Evolutionary conservation across 2,888 invertebrate species (phyloP).

Genomic region (Crocallis elinguaria): DNA sequence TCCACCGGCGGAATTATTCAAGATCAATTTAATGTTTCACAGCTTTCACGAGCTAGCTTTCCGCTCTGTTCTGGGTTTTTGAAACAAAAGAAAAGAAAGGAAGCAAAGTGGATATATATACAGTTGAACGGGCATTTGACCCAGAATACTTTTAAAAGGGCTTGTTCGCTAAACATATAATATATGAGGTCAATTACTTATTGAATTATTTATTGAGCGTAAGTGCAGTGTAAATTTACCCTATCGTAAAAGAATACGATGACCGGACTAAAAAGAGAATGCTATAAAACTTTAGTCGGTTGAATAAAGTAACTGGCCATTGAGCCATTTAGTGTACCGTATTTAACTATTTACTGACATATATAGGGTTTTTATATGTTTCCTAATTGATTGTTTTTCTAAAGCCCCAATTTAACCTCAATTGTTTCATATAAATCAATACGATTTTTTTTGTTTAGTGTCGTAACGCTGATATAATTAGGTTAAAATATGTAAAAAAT

Average conservation of each 20-base stretch:
- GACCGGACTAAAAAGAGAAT: constrained; percentile 33
- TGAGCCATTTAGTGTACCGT: constrained; percentile 30
- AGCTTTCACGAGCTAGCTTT: constrained; percentile 62
- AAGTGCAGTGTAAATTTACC: constrained; percentile 36
- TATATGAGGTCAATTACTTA: constrained; percentile 33
- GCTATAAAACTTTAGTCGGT: constrained; percentile 34
- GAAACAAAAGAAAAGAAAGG: constrained; percentile 41
- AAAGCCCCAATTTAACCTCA: not conserved
- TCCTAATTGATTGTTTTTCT: not conserved
- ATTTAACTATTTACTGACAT: constrained; percentile 9
- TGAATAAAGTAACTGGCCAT: constrained; percentile 34
- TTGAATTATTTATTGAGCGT: constrained; percentile 39
- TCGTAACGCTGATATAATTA: no score
- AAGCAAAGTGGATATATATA: constrained; percentile 38
- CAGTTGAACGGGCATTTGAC: constrained; percentile 15
- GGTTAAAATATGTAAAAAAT: no score
- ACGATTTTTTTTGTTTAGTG: no score
- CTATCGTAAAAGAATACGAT: constrained; percentile 37
- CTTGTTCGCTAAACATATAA: constrained; percentile 18
- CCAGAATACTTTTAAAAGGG: constrained; percentile 29
- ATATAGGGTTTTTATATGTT: not conserved
- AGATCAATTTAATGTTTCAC: constrained; percentile 71
- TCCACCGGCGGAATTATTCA: constrained; percentile 63
- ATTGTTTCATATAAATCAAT: not conserved
- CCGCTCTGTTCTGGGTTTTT: constrained; percentile 47